Base-by-base conservation (phyloP, 2,797 vertebrate species). In the Harpagifer antarcticus region DNA sequence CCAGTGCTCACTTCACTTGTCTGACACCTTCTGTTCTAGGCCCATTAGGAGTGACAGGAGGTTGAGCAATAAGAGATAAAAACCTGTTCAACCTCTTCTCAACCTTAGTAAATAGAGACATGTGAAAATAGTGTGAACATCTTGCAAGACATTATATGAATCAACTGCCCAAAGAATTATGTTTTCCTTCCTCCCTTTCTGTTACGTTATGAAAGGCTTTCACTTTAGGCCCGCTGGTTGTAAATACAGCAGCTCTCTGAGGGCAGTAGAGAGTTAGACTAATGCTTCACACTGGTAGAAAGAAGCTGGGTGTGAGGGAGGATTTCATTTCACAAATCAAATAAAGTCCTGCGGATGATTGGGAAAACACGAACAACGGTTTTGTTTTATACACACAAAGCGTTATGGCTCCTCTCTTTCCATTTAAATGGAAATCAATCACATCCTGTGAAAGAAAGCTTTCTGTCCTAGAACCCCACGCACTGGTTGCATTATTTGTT, bases 1-100 rank as follows among this genome's bases (percentile, higher is more conserved):
- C 72, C 70, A 82, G 63, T 17, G 61, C 86, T 90, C 78, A 79
- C 76, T 85, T 82, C 84, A 80, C 68, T 84, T 61, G 71, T 86
- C 68, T 89, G 89, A 91, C 91, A 87, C 82, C 84, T 71, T 88
- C 83, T 90, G 81, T 86, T 87, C 77, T 50, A 42, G 79, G 78
- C 76, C 82, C 81, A 82, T 91, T 87, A 85, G 71, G 60, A 85
- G 58, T 79, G 85, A 92, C 74, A 81, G 75, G 58, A 86, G 84
- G 74, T 57, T 71, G 84, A 70, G 72, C 61, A 87, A 64, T 64
- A 58, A 69, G 47, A 84, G 85, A 84, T 88, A 79, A 87, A 89
- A 88, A 72, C 73, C 58, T 40, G 48, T 75, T 66, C 67, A 17
- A 72, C 67, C 59, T 73, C 44, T 68, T 81, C 66, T 85, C 68